Evolutionary conservation across 2,113 vertebrate genomes (phyloP).

Genomic region (Petrocephalus zakoni): DNA sequence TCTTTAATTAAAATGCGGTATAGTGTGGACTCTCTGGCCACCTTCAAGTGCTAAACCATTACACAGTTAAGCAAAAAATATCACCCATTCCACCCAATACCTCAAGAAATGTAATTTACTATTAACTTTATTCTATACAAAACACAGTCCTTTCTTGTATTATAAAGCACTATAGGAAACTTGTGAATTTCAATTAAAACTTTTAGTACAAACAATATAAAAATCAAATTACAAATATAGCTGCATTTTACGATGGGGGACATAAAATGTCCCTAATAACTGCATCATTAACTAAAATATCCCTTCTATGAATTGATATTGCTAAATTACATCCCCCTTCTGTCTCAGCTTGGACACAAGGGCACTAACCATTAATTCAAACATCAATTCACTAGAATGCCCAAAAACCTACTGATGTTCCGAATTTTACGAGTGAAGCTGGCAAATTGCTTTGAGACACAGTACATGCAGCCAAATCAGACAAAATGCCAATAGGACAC

Average conservation of each 20-base stretch:
- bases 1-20: neutral
- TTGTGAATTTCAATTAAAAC: neutral
- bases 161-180: neutral
- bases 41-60: neutral
- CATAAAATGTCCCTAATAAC: neutral
- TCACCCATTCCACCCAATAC: neutral
- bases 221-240: neutral
- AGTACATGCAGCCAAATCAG: neutral
- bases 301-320: neutral
- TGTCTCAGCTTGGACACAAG: neutral
- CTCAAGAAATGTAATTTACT: neutral
- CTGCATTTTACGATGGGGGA: neutral
- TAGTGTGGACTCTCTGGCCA: neutral
- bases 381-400: neutral
- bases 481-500: neutral
- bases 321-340: neutral
- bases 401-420: neutral
- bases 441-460: neutral
- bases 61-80: neutral
- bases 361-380: neutral
- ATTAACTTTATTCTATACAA: constrained; percentile 2
- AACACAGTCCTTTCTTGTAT: neutral
- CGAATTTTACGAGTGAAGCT: neutral
- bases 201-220: neutral
- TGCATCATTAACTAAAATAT: neutral